A percentile compares a stretch with the other conserved stretches of the same genome.
phyloP scores from a whole-genome alignment of 2,113 vertebrate species.

The Boleophthalmus pectinirostris region DNA sequence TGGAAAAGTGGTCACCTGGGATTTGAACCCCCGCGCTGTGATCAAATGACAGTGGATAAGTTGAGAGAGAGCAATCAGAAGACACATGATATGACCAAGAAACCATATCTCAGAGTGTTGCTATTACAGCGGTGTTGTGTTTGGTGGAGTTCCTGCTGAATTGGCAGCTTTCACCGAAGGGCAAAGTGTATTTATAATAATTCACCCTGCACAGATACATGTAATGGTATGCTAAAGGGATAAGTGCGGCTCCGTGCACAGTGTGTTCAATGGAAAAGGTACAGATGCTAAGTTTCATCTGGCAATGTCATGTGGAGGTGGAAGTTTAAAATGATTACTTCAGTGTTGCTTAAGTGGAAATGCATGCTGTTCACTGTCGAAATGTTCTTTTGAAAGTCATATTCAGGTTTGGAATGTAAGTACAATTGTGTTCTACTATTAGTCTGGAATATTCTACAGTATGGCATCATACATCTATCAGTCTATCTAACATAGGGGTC shows the following conservation, averaged over 20 bases:
- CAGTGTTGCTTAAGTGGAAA: background rate
- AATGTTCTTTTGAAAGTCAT: background rate
- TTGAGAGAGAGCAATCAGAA: constrained; percentile 25
- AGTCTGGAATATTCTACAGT: background rate
- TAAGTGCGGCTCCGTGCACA: background rate
- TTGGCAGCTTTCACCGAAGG: constrained; percentile 3
- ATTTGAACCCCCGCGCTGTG: constrained; percentile 27
- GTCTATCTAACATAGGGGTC: too few species aligned
- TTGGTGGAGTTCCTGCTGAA: constrained; percentile 10
- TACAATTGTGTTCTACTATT: background rate
- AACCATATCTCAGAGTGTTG: constrained; percentile 14
- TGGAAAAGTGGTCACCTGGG: constrained; percentile 45
- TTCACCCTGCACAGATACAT: background rate
- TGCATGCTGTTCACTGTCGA: background rate
- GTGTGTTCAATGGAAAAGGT: background rate
- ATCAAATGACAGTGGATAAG: constrained; percentile 52
- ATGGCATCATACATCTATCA: background rate
- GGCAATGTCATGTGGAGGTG: constrained; percentile 11
- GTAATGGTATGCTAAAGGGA: background rate
- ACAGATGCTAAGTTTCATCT: background rate
- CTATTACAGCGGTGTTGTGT: constrained; percentile 4
- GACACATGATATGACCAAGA: constrained; percentile 40
- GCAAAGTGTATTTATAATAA: constrained; percentile 5
- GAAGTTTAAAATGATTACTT: background rate
- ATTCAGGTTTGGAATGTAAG: too few species aligned